Conservation (phyloP, 2,113 vertebrate genomes). For the Numenius arquata region DNA sequence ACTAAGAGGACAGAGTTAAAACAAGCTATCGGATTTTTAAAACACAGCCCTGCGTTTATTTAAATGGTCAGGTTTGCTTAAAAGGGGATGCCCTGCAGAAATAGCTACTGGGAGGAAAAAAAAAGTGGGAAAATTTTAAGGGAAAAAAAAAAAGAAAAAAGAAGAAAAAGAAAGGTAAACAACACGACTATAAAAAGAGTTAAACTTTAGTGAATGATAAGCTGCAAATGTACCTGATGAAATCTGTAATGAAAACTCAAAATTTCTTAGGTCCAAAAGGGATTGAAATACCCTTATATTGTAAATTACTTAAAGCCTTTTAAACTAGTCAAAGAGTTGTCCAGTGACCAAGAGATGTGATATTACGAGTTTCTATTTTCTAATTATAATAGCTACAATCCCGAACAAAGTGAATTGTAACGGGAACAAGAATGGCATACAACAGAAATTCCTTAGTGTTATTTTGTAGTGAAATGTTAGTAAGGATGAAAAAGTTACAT, state of each 20-base stretch:
- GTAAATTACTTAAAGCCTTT: not conserved
- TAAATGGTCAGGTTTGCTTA: not conserved
- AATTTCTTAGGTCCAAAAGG: not conserved
- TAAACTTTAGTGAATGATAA: not conserved
- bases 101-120: not conserved
- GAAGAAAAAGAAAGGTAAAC: not conserved
- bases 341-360: not conserved
- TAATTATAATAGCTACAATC: not conserved
- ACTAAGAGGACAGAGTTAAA: rapidly evolving
- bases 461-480: not conserved
- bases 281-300: not conserved
- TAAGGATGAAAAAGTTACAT: not conserved
- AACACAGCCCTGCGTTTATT: not conserved
- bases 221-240: not conserved
- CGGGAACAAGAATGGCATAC: not conserved
- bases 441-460: not conserved
- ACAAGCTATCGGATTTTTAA: rapidly evolving
- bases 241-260: not conserved
- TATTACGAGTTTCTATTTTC: not conserved
- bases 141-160: too few species aligned
- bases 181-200: not conserved
- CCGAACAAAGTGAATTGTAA: not conserved
- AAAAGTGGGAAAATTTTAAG: rapidly evolving
- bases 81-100: not conserved
- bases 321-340: not conserved